These are phyloP conservation scores for Agrochola lychnidis DNA, from an alignment of 2,888 invertebrate species.

Conservation along the genomic window DNA sequence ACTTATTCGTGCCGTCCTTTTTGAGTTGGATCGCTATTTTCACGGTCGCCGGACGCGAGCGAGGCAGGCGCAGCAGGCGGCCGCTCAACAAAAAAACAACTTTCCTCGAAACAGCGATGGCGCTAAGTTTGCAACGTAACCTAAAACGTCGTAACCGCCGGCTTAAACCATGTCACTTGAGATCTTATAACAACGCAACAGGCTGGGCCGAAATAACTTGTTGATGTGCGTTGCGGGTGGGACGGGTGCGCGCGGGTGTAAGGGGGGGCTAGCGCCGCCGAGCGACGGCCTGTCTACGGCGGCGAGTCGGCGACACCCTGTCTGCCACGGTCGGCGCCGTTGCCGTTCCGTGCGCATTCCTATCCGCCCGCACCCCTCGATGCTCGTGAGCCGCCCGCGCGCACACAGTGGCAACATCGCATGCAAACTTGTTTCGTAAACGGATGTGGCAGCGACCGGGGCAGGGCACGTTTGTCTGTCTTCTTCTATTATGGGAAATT, in stretches of 20 bases:
- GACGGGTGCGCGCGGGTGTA: constrained; percentile 81
- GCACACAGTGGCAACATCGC: constrained; percentile 90
- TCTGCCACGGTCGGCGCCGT: constrained; percentile 95
- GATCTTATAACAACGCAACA: constrained; percentile 80
- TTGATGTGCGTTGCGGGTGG: constrained; percentile 88
- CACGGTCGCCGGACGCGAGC: constrained; percentile 86
- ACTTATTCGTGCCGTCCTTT: constrained; percentile 64
- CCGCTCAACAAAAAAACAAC: constrained; percentile 88
- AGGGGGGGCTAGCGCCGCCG: constrained; percentile 88
- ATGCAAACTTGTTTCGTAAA: constrained; percentile 93
- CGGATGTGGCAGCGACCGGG: constrained; percentile 92
- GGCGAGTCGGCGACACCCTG: constrained; percentile 97
- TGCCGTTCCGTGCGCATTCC: constrained; percentile 91
- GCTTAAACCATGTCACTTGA: constrained; percentile 73
- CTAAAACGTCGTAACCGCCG: constrained; percentile 80
- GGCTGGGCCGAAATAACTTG: constrained; percentile 89
- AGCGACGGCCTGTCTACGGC: constrained; percentile 95
- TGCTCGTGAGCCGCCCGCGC: constrained; percentile 86
- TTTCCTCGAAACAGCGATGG: constrained; percentile 90
- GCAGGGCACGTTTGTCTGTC: constrained; percentile 83
- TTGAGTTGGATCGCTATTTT: constrained; percentile 81
- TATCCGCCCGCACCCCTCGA: constrained; percentile 87
- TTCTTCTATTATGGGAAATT: constrained; percentile 71
- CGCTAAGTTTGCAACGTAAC: constrained; percentile 81
- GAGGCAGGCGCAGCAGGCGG: constrained; percentile 85